These are phyloP conservation scores for Trochalopteron elliotii DNA, from an alignment of 2,113 vertebrate genomes.

Conservation along the genomic window DNA sequence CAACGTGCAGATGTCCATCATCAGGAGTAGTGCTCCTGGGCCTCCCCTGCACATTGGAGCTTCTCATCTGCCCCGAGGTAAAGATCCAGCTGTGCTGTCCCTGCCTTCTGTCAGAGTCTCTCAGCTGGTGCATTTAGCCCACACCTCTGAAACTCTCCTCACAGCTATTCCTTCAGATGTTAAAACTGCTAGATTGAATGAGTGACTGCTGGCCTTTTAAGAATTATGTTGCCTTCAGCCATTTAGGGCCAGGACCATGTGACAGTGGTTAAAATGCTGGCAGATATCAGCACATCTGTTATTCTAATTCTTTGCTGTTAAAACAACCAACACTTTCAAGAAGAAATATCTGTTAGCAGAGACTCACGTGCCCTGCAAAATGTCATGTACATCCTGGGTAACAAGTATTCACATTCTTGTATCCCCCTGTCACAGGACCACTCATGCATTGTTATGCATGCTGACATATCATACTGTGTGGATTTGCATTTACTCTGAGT, in stretches of 20 bases:
- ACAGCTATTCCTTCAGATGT: accelerated
- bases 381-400: accelerated
- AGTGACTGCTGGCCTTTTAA: neutral
- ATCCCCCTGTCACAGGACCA: neutral
- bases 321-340: neutral
- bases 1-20: slow-evolving; percentile 93
- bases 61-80: slow-evolving; percentile 95
- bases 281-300: neutral
- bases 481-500: neutral
- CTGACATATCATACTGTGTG: neutral
- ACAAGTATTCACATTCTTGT: neutral
- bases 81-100: neutral
- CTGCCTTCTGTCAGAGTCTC: neutral
- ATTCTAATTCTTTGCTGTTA: neutral
- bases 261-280: neutral
- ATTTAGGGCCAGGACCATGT: neutral
- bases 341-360: neutral
- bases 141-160: neutral
- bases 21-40: slow-evolving; percentile 86
- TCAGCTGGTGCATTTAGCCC: neutral
- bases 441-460: accelerated
- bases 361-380: neutral
- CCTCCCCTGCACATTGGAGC: slow-evolving; percentile 88
- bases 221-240: neutral
- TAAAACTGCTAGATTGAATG: neutral